Evolutionary conservation across 2,797 vertebrate species (phyloP), one percentile per base, ranked within the genome.

Genomic region (Pipistrellus pipistrellus): DNA sequence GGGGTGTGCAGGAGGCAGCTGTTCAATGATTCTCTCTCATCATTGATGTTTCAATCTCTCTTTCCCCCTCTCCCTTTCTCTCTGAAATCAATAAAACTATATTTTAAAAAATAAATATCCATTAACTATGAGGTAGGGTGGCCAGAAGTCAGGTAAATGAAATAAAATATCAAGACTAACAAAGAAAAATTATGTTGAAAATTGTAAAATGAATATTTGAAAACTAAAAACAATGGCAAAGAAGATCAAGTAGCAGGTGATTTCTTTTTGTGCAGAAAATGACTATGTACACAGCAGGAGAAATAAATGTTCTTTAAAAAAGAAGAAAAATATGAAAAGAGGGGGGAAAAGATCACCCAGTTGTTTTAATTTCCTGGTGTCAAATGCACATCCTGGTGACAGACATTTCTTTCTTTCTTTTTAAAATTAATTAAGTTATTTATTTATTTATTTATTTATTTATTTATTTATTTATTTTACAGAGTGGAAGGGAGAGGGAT

Each of bases 211-310:
- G 83, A 86, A 69, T 71, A 88, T 41, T 85, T 84, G 38, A 82
- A 83, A 82, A 57, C 53, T 25, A 55, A 75, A n/a, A 48, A 59
- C 25, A 75, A 75, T 30, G 72, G 72, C 44, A 75, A 75, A 76
- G 18, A 32, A 76, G 44, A 81, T 85, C 62, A 76, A 91, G 66
- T 83, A 75, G 51, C 57, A 53, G 53, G 69, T 53, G 23, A 57
- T 91, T 77, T 90, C 32, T 32, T 95, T 83, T 78, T 87, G 57
- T 89, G 75, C 46, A 62, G 38, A 94, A 94, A 94, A 53, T 23
- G 15, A 64, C 62, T 85, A 69, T 69, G 46, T 71, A 76, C 17
- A 84, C 38, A 83, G 71, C 44, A 72, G 69, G 30, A 85, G 85
- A 78, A 84, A 88, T 6, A 84, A 80, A 76, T 55, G 51, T 80